Base-by-base conservation (phyloP, 1,140 invertebrate genomes). In the Sarcophaga peregrina region DNA sequence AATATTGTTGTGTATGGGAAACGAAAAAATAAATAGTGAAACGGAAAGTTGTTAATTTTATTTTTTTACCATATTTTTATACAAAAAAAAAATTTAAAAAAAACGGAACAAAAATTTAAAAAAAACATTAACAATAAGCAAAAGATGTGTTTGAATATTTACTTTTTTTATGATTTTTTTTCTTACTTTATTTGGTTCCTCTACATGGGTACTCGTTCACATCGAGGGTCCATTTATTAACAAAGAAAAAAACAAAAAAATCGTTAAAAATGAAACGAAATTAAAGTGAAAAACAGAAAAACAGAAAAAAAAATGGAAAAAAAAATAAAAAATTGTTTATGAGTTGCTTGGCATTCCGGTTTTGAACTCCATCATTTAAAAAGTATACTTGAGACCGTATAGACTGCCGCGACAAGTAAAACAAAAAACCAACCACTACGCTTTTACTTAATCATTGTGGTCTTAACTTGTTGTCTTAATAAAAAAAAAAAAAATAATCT, bases 271-370 rank as follows among this genome's bases (percentile, higher is more conserved):
- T 37, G 25, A 37, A 37, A 37, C 4, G 25, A 37, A 37, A 37
- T 37, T 37, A 37, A 37, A 37, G 4, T 37, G 25, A 37, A 37
- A 37, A 37, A 37, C 25, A 37, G 25, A 37, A 37, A 37, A 37
- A 37, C 25, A 37, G 37, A 74, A 76, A 76, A 76, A n/a, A 48
- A 76, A 17, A 76, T 2, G 20, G 48, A 48, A 48, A n/a, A 76
- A 48, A n/a, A 48, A n/a, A n/a, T n/a, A n/a, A n/a, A 76, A 78
- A 13, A 78, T 20, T 78, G 75, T 78, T 78, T 78, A 78, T 78
- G 75, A 45, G 48, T 50, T 78, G 47, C 25, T 50, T 76, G 15
- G 54, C 20, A 78, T 78, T 78, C 75, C 75, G 75, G 75, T 78
- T 78, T 78, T 78, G 47, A 50, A 25, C 75, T 20, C 54, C 6